Conservation (phyloP, 2,888 invertebrate species). For the Cantharis rufa region DNA sequence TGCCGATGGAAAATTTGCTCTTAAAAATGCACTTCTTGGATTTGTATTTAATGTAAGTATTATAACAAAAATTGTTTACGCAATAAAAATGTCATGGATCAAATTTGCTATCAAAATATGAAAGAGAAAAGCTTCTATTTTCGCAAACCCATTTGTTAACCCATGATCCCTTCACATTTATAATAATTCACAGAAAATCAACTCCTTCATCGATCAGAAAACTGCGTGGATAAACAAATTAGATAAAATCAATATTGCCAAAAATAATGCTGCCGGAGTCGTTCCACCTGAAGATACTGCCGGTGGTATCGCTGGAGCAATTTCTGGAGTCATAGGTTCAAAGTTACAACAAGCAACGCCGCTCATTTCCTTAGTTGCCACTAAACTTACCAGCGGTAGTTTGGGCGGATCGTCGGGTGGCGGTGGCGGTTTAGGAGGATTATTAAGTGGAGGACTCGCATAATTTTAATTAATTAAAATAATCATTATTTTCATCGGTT, state of each 20-base stretch:
- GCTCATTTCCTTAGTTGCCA: conserved; percentile 67
- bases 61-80: background rate
- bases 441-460: conserved; percentile 12
- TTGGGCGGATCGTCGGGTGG: conserved; percentile 42
- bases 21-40: conserved; percentile 79
- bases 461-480: background rate
- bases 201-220: conserved; percentile 79
- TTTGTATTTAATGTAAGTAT: conserved; percentile 81
- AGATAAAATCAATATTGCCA: conserved; percentile 73
- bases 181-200: conserved; percentile 71
- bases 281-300: conserved; percentile 61
- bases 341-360: conserved; percentile 61
- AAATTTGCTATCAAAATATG: background rate
- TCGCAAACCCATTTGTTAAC: background rate
- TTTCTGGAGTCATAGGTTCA: conserved; percentile 72
- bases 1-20: conserved; percentile 66
- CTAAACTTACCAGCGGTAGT: conserved; percentile 64
- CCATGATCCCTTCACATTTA: conserved; percentile 5
- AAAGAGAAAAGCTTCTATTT: background rate
- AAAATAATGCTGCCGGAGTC: conserved; percentile 77
- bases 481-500: background rate
- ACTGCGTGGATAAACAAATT: conserved; percentile 71
- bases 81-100: background rate
- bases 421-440: conserved; percentile 19
- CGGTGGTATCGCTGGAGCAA: conserved; percentile 64